Evolutionary conservation across 2,113 vertebrate genomes (phyloP).

Genomic region (Urocitellus parryii): DNA sequence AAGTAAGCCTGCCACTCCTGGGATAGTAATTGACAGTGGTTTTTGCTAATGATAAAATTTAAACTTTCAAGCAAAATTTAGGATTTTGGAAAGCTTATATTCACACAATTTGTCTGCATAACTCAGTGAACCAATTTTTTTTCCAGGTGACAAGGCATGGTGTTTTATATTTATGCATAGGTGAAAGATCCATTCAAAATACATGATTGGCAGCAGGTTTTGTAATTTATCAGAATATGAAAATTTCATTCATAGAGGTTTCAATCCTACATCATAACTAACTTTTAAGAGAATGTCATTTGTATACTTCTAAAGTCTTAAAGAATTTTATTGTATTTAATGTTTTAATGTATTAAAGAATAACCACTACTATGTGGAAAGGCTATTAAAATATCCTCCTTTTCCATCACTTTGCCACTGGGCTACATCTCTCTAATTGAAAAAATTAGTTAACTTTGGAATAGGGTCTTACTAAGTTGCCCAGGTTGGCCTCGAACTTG

Average conservation of each 20-base stretch:
- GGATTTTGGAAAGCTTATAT: neutral
- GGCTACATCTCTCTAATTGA: too few relatives aligned
- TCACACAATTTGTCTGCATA: neutral
- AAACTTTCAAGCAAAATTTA: neutral
- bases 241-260: slow-evolving; percentile 1
- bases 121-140: neutral
- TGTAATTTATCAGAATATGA: neutral
- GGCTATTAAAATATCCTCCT: neutral
- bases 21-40: neutral
- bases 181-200: neutral
- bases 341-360: neutral
- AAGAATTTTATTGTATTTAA: too few relatives aligned
- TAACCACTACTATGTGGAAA: neutral
- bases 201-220: neutral
- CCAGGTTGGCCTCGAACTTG: too few relatives aligned
- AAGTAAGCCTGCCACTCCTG: neutral
- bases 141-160: neutral
- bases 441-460: too few relatives aligned
- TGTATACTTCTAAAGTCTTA: neutral
- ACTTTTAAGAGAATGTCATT: neutral
- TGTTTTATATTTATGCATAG: neutral
- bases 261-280: neutral
- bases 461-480: too few relatives aligned
- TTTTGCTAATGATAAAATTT: neutral
- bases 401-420: neutral